Evolutionary conservation across 2,797 vertebrate genomes (phyloP).

Genomic region (Syncerus caffer): DNA sequence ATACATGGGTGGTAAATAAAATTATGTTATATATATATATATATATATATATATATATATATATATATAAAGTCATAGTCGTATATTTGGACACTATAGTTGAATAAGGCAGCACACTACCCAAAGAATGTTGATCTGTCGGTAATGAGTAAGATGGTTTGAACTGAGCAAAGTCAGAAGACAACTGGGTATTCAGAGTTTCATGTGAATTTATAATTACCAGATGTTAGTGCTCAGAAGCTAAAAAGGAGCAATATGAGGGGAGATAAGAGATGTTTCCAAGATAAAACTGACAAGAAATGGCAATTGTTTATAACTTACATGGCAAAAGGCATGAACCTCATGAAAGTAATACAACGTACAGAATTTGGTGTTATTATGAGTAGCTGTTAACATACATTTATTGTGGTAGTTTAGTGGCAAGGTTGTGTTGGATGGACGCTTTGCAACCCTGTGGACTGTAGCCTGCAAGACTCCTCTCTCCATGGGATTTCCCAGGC

Average conservation of each 20-base stretch:
- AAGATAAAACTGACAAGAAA: neutral
- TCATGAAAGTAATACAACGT: neutral
- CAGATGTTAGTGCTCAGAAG: neutral
- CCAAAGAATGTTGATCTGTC: neutral
- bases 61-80: neutral
- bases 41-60: no score
- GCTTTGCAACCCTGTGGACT: neutral
- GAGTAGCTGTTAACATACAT: neutral
- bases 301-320: neutral
- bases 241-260: neutral
- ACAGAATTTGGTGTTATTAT: neutral
- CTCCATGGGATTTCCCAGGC: neutral
- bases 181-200: neutral
- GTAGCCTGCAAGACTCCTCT: neutral
- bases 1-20: neutral
- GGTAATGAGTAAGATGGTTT: neutral
- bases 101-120: neutral
- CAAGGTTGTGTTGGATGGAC: neutral
- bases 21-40: neutral
- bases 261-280: neutral
- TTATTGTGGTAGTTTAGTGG: neutral
- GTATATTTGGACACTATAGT: rapidly evolving
- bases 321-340: neutral
- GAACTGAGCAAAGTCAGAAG: neutral
- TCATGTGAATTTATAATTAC: neutral